Percentiles rank a stretch among this genome's conserved stretches.
phyloP scores from a whole-genome alignment of 2,113 vertebrate genomes.

The Chaetops frenatus region DNA sequence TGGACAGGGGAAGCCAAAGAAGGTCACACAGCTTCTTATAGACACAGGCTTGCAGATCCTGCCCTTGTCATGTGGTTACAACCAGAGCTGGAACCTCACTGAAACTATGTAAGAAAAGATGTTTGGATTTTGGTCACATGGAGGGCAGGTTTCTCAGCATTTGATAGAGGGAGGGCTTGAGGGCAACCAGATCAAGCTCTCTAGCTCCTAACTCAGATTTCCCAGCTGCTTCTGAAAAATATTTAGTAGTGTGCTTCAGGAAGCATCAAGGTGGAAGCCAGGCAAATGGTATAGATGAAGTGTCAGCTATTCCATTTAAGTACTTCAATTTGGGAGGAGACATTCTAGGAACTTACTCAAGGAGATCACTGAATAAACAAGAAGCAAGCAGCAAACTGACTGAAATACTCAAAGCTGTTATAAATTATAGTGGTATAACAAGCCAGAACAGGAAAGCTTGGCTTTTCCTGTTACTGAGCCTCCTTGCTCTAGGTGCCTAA shows the following conservation, averaged over 20 bases:
- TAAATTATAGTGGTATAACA: background rate
- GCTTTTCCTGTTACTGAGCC: background rate
- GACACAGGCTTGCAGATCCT: background rate
- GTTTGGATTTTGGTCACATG: background rate
- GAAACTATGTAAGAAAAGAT: background rate
- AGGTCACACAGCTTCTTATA: conserved; percentile 7
- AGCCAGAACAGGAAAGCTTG: background rate
- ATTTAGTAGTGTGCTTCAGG: background rate
- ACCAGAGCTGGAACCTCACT: background rate
- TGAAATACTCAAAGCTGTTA: background rate
- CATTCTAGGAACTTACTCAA: background rate
- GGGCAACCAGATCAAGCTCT: background rate
- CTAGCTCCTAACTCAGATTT: background rate
- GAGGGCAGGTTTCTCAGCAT: background rate
- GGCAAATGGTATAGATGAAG: background rate
- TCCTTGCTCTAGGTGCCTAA: background rate
- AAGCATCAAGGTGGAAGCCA: background rate
- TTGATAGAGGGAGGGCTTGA: background rate
- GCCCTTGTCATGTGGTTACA: background rate
- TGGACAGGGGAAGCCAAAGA: background rate
- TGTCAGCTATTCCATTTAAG: background rate
- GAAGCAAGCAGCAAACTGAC: background rate
- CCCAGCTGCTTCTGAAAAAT: background rate
- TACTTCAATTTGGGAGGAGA: background rate
- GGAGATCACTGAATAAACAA: background rate